Percentiles rank a stretch among this genome's conserved stretches.
Conservation (phyloP, 2,797 vertebrate species). For the Merluccius polli region DNA sequence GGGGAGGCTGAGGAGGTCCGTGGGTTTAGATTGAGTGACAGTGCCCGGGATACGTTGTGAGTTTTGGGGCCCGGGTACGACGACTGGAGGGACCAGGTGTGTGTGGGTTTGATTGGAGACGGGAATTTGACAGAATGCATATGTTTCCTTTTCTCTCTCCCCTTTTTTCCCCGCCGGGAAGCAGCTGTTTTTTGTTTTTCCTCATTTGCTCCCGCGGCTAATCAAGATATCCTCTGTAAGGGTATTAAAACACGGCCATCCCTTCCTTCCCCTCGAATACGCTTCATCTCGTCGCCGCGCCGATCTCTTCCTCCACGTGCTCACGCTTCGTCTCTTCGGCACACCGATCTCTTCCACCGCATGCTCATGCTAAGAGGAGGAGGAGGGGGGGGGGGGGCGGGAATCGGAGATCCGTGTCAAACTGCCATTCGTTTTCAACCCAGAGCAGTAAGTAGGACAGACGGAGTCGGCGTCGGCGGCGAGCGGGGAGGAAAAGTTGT, state of each 20-base stretch:
- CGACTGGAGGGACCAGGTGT: conserved; percentile 36
- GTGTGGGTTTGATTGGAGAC: conserved; percentile 47
- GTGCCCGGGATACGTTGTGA: conserved; percentile 38
- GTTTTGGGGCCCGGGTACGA: conserved; percentile 35
- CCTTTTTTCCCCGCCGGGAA: conserved; percentile 17
- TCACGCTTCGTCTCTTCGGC: too few relatives aligned
- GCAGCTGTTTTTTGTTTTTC: conserved; percentile 5
- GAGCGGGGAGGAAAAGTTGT: background rate
- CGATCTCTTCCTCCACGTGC: too few relatives aligned
- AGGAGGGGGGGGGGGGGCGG: too few relatives aligned
- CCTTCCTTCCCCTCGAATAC: background rate
- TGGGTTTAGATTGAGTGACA: conserved; percentile 51
- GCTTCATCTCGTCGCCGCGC: background rate
- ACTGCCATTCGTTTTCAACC: background rate
- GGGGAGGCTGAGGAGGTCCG: conserved; percentile 33
- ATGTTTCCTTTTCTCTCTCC: background rate
- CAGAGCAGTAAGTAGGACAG: background rate
- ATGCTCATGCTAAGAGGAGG: background rate
- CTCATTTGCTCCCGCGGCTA: background rate
- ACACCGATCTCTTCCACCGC: too few relatives aligned
- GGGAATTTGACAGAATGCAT: conserved; percentile 37
- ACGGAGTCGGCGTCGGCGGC: background rate
- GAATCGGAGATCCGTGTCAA: background rate
- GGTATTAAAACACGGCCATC: background rate
- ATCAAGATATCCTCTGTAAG: background rate